These are phyloP conservation scores for Saguinus imperator DNA, from an alignment of 2,113 vertebrate species.

Conservation along the genomic window DNA sequence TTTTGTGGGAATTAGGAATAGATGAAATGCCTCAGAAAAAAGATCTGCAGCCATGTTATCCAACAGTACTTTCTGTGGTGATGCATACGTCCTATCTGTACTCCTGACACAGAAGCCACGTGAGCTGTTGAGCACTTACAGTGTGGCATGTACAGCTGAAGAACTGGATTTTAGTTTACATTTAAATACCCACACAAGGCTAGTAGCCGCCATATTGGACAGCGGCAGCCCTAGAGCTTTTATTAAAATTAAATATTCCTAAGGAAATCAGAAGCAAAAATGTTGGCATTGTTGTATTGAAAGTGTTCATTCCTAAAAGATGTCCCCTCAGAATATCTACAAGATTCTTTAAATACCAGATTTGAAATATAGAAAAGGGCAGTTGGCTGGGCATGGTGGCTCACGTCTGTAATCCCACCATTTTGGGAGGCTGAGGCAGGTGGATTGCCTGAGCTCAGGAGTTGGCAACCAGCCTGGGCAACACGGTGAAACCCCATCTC, in stretches of 20 bases:
- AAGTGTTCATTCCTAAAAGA: background rate
- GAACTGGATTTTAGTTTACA: background rate
- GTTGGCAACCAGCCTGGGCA: no score
- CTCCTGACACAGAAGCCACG: background rate
- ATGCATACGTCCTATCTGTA: background rate
- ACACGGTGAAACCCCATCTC: no score
- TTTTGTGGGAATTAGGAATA: background rate
- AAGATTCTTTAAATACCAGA: background rate
- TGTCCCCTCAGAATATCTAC: background rate
- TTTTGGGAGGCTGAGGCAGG: no score
- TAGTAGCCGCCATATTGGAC: background rate
- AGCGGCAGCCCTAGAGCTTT: background rate
- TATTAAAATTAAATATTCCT: background rate
- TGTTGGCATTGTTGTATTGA: background rate
- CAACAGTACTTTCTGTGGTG: background rate
- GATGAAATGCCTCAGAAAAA: background rate
- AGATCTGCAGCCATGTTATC: background rate
- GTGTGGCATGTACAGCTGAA: background rate
- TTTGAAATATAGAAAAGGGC: background rate
- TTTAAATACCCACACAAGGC: background rate
- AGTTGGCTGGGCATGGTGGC: no score
- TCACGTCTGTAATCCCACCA: no score
- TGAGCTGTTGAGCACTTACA: background rate
- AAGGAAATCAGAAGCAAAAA: background rate
- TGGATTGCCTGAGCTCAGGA: no score